These are phyloP conservation scores for Serilophus lunatus DNA, from an alignment of 2,113 vertebrate genomes.

Conservation along the genomic window DNA sequence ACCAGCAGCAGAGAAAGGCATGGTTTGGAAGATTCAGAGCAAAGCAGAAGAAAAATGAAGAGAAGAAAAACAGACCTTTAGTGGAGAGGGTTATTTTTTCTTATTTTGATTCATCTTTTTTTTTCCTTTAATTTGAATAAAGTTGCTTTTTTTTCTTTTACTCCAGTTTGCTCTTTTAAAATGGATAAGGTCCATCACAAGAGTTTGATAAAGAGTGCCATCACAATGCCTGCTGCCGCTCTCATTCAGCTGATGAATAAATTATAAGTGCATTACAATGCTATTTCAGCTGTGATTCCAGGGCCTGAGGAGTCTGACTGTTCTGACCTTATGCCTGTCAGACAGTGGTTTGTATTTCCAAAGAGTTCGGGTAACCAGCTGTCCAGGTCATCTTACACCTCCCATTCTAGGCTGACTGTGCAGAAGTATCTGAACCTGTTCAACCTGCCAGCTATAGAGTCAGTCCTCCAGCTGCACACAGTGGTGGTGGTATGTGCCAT, in stretches of 20 bases:
- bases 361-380: background rate
- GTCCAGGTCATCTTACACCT: background rate
- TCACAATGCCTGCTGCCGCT: slow-evolving; percentile 13
- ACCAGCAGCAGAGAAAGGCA: background rate
- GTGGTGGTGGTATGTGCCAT: background rate
- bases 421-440: background rate
- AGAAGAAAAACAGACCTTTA: background rate
- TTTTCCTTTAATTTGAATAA: background rate
- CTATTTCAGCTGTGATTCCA: slow-evolving; percentile 53
- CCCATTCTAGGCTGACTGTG: background rate
- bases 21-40: background rate
- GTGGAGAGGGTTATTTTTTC: background rate
- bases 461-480: background rate
- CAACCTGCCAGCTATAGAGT: background rate
- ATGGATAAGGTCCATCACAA: slow-evolving; percentile 18
- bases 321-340: slow-evolving; percentile 16
- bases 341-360: slow-evolving; percentile 40
- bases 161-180: slow-evolving; percentile 11
- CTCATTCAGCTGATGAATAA: slow-evolving; percentile 45
- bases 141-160: background rate
- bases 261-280: slow-evolving; percentile 43
- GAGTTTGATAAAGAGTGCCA: background rate
- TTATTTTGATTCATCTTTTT: background rate
- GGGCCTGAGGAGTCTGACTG: background rate
- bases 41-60: background rate